Conservation (phyloP, 2,888 invertebrate species). For the Ceraclea dissimilis region DNA sequence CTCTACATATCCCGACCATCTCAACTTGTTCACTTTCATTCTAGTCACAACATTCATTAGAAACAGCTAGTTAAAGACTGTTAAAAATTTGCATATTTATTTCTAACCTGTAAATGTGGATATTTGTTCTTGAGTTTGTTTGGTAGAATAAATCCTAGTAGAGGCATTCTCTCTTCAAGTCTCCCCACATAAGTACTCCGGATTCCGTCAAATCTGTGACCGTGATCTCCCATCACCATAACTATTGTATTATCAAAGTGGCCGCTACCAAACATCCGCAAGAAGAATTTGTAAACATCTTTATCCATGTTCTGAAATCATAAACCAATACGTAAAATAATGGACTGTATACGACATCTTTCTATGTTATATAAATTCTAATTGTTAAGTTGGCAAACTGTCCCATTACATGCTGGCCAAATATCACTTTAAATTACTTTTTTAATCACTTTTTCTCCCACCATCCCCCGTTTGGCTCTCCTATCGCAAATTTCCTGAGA, state of each 20-base stretch:
- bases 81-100: too few species aligned
- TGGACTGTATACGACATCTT: neutral
- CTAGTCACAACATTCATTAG: too few species aligned
- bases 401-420: too few species aligned
- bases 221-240: conserved; percentile 30
- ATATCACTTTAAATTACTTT: too few species aligned
- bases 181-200: conserved; percentile 29
- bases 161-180: conserved; percentile 31
- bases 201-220: conserved; percentile 29
- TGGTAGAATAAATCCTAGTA: conserved; percentile 28
- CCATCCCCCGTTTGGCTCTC: too few species aligned
- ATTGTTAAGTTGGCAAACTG: too few species aligned
- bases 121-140: conserved; percentile 14
- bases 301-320: conserved; percentile 28
- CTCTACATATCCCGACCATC: too few species aligned
- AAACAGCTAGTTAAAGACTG: too few species aligned
- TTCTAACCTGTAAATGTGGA: conserved; percentile 23
- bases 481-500: too few species aligned
- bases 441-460: too few species aligned
- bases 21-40: too few species aligned
- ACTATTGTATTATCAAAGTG: conserved; percentile 28
- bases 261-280: conserved; percentile 25
- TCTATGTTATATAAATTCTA: too few species aligned
- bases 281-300: conserved; percentile 27
- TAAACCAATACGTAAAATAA: neutral